Evolutionary conservation across 2,888 invertebrate genomes (phyloP), one percentile per base, ranked within the genome.

Genomic region (Julus scanicus): DNA sequence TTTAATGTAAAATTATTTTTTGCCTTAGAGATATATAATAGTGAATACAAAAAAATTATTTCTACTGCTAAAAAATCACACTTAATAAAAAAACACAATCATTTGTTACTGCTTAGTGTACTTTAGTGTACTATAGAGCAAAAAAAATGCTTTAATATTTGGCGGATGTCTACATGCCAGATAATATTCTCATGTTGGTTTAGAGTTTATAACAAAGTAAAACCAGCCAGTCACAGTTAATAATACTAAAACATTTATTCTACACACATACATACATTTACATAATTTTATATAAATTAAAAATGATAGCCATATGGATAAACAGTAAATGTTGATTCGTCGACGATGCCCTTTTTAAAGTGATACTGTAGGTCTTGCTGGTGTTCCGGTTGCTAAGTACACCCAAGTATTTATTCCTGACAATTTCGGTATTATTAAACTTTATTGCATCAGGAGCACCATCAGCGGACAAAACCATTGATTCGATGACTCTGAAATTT

Each of bases 401-500:
- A 0, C 8, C 44, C 2, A 4, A n/a, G 29, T 4, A 15, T 9
- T 86, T 86, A 20, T 86, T 53, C 4, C n/a, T 48, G 11, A 49
- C 49, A 48, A 53, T 86, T 63, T 63, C 53, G 0, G 3, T 63
- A 2, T 63, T 17, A 8, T 63, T 20, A 20, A 63, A 20, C 5
- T 4, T n/a, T 20, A 20, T 63, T 3, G 15, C 13, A 17, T n/a
- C 20, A 48, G 48, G 86, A 6, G 37, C 17, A 15, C 20, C 20
- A 5, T 37, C 49, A n/a, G 17, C n/a, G 5, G 39, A 48, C 15
- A 48, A 53, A 20, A 90, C 87, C 85, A 89, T 86, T 8, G 86
- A 20, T 86, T 89, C 89, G 9, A 90, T 89, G 2, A 89, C 53
- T 3, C 89, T 89, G 88, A 90, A 90, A 87, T 90, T 90, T 0